These are phyloP conservation scores for Ceratina calcarata DNA, from an alignment of 1,140 invertebrate species.

Conservation along the genomic window DNA sequence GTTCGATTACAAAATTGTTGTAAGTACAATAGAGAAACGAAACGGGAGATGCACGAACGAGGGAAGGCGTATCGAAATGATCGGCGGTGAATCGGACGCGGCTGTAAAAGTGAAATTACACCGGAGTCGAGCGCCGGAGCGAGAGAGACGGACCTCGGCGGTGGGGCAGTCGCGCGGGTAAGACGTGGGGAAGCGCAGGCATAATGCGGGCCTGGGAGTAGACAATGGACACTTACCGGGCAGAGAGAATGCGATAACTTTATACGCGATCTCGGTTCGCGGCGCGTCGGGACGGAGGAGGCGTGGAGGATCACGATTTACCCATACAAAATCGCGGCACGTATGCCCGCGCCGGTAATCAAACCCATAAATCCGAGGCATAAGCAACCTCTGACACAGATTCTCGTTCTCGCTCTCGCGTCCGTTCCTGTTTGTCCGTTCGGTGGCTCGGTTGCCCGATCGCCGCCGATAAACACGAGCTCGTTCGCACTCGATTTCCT, in stretches of 20 bases:
- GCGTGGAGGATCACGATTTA: constrained; percentile 76
- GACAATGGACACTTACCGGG: constrained; percentile 73
- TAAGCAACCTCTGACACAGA: constrained; percentile 73
- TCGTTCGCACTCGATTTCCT: constrained; percentile 63
- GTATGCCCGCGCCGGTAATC: constrained; percentile 65
- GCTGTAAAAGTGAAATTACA: constrained; percentile 65
- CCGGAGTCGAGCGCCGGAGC: constrained; percentile 15
- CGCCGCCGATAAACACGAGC: constrained; percentile 46
- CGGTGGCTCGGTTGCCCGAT: constrained; percentile 50
- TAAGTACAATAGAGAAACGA: background rate
- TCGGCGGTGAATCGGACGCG: constrained; percentile 42
- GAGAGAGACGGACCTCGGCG: no score
- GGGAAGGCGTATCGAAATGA: constrained; percentile 29
- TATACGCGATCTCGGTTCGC: constrained; percentile 61
- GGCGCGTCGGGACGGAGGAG: constrained; percentile 43
- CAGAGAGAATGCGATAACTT: constrained; percentile 70
- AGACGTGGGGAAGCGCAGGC: no score
- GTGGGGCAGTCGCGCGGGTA: no score
- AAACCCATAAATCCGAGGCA: constrained; percentile 72
- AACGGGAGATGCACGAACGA: background rate
- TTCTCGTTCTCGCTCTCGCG: constrained; percentile 54
- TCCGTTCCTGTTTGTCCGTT: constrained; percentile 25
- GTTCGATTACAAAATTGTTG: no score
- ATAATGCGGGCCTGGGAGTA: constrained; percentile 60
- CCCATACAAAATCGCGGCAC: constrained; percentile 71